These are phyloP conservation scores for Lepidocyrtinus sp. DNA, from an alignment of 2,888 invertebrate species.

Conservation along the genomic window DNA sequence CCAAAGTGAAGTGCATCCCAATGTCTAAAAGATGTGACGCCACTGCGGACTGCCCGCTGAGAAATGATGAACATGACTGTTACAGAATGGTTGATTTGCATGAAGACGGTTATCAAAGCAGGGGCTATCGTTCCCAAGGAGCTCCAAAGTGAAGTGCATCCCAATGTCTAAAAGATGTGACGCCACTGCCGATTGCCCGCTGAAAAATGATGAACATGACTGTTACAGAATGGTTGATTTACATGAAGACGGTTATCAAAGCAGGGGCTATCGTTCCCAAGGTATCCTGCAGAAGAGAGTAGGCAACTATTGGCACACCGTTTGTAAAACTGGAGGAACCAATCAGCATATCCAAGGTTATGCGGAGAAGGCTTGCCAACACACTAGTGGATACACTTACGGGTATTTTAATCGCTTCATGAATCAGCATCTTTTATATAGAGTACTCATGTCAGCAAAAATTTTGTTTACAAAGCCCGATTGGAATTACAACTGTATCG, in stretches of 20 bases:
- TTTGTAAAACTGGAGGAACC: constrained; percentile 50
- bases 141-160: constrained; percentile 76
- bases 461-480: background rate
- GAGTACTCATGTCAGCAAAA: background rate
- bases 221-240: constrained; percentile 73
- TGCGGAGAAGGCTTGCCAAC: constrained; percentile 57
- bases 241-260: constrained; percentile 41
- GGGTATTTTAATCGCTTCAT: constrained; percentile 14
- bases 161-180: constrained; percentile 79
- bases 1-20: constrained; percentile 77
- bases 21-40: constrained; percentile 79
- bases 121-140: constrained; percentile 61
- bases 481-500: background rate
- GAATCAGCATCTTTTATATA: constrained; percentile 1
- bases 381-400: constrained; percentile 51
- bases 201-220: constrained; percentile 84
- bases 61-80: constrained; percentile 86
- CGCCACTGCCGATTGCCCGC: too few species aligned
- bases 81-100: constrained; percentile 52
- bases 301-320: constrained; percentile 60
- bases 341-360: constrained; percentile 36
- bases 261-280: constrained; percentile 53
- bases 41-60: constrained; percentile 78
- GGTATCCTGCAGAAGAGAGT: constrained; percentile 64
- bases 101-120: constrained; percentile 38